Conservation (phyloP, 1,140 invertebrate genomes). For the Holcopasites calliopsidis region DNA sequence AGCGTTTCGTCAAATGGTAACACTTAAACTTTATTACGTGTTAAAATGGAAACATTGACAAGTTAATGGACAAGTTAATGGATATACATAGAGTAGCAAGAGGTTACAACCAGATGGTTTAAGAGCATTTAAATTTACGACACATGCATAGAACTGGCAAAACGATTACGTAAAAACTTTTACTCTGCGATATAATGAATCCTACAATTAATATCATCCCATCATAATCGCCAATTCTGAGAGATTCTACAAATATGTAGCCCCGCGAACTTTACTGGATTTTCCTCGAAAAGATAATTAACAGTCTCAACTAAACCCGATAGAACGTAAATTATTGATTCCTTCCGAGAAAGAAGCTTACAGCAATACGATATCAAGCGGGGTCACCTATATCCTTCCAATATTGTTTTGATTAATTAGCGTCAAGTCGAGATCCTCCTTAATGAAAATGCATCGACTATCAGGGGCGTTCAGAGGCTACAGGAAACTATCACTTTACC, state of each 20-base stretch:
- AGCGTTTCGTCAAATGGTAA: no score
- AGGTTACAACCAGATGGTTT: background rate
- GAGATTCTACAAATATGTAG: background rate
- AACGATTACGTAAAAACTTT: background rate
- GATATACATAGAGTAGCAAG: background rate
- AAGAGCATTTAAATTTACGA: background rate
- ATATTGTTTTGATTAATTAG: background rate
- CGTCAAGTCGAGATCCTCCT: background rate
- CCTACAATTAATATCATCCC: background rate
- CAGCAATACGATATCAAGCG: background rate
- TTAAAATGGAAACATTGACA: background rate
- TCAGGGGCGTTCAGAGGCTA: no score
- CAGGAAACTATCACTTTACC: background rate
- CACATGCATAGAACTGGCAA: background rate
- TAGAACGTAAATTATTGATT: background rate
- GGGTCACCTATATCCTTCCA: background rate
- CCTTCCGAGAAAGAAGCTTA: background rate
- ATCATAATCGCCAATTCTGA: background rate
- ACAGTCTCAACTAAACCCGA: background rate
- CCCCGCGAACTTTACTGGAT: no score
- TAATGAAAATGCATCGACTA: background rate
- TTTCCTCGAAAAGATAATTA: background rate
- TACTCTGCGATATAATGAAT: no score
- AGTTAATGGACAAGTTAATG: background rate
- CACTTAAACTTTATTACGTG: background rate